A percentile compares a stretch with the other conserved stretches of the same genome.
Conservation (phyloP, 2,797 vertebrate species). For the Thunnus albacares region DNA sequence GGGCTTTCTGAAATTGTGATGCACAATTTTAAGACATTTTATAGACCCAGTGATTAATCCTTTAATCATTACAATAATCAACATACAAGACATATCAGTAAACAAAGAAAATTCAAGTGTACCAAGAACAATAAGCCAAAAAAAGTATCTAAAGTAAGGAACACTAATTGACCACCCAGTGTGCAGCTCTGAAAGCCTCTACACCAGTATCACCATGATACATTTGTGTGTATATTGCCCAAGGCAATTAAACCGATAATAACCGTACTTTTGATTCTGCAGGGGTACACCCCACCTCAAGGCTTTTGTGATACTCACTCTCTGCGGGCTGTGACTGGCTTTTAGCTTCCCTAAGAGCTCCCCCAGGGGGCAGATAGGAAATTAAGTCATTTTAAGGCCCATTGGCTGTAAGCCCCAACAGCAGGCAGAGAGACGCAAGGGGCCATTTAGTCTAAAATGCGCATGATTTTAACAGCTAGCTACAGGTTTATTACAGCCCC, state of each 20-base stretch:
- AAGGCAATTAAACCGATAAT: slow-evolving; percentile 43
- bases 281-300: slow-evolving; percentile 37
- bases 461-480: slow-evolving; percentile 80
- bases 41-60: not conserved
- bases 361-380: slow-evolving; percentile 75
- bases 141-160: not conserved
- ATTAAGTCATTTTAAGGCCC: slow-evolving; percentile 82
- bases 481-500: slow-evolving; percentile 75
- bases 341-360: slow-evolving; percentile 71
- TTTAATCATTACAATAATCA: not conserved
- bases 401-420: slow-evolving; percentile 76
- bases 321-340: slow-evolving; percentile 62
- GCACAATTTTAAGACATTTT: too few species aligned
- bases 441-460: slow-evolving; percentile 80
- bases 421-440: slow-evolving; percentile 70
- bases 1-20: too few species aligned
- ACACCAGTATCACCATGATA: slow-evolving; percentile 13
- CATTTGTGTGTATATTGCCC: slow-evolving; percentile 28
- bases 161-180: not conserved
- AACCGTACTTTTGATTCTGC: slow-evolving; percentile 46
- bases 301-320: slow-evolving; percentile 61
- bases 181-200: not conserved
- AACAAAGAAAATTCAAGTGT: not conserved
- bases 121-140: not conserved
- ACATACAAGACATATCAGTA: not conserved